Base-by-base conservation (phyloP, 2,888 invertebrate species). In the Apodemia hepburni region DNA sequence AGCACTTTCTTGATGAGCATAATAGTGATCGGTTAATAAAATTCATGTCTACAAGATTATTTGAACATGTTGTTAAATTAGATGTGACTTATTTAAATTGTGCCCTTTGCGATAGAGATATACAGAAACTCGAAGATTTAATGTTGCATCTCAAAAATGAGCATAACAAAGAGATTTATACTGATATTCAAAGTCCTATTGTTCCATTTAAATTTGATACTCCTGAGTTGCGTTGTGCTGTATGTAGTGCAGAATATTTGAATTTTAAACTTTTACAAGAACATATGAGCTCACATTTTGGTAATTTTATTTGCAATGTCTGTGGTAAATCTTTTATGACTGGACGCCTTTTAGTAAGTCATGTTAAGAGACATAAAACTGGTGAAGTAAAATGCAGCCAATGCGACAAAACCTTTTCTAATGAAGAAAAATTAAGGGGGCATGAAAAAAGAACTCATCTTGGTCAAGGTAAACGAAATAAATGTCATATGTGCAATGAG, bases 271-370 rank as follows among this genome's bases (percentile, higher is more conserved):
- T 78, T 0, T 65, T 86, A 1, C 81, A 81, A 42, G 82, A 83
- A 61, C 86, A 86, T 54, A 86, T 87, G 85, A 84, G 82, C 62
- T 70, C 74, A 0, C 86, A 86, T 71, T 85, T 75, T 29, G 75
- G 77, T 2, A 82, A 84, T 64, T 82, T 78, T 59, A 67, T 78
- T 6, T 86, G 86, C 58, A 73, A 76, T 2, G 71, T 77, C 33
- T 83, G 85, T 59, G 76, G 76, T 0, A 71, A 78, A 7, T 73
- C 78, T 0, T 84, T 77, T 62, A 75, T 82, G 0, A 76, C 75
- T 0, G 74, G 79, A 9, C 72, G 75, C 2, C 71, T 82, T 3
- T 68, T 78, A 0, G 47, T 62, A 0, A 70, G 68, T 2, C 85
- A 86, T 45, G 65, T 75, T 0, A 77, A 70, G 17, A 70, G 79